These are phyloP conservation scores for Ranitomeya variabilis DNA, from an alignment of 2,113 vertebrate species.

Conservation along the genomic window DNA sequence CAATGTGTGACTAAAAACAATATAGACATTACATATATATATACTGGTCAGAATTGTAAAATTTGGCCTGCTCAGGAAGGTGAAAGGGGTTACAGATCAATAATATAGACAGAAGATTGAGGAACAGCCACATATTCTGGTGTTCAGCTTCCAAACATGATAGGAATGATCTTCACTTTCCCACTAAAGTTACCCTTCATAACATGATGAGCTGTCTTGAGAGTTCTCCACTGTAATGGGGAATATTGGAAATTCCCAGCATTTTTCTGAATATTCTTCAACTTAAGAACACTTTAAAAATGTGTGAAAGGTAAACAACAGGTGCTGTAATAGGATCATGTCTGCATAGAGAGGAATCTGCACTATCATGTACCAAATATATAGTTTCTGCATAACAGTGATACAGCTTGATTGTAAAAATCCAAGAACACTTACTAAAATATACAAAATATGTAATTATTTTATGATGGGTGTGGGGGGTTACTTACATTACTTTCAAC, in stretches of 20 bases:
- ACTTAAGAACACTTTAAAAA: conserved; percentile 36
- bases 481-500: not conserved
- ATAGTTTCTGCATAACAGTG: not conserved
- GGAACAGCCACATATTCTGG: not conserved
- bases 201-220: not conserved
- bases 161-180: not conserved
- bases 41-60: too few relatives aligned
- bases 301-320: conserved; percentile 41
- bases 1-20: too few relatives aligned
- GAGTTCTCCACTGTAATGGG: not conserved
- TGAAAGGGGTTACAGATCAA: too few relatives aligned
- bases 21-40: too few relatives aligned
- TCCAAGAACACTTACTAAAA: not conserved
- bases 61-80: too few relatives aligned
- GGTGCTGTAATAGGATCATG: conserved; percentile 42
- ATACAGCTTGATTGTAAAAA: not conserved
- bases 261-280: conserved; percentile 39
- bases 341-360: conserved; percentile 6
- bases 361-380: conserved; percentile 19
- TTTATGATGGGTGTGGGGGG: not conserved
- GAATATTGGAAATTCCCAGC: conserved; percentile 38
- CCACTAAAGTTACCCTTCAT: not conserved
- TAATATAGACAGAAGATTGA: not conserved
- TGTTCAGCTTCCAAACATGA: not conserved
- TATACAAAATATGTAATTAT: not conserved